These are phyloP conservation scores for Opisthograptis luteolata DNA, from an alignment of 2,888 invertebrate species.

Conservation along the genomic window DNA sequence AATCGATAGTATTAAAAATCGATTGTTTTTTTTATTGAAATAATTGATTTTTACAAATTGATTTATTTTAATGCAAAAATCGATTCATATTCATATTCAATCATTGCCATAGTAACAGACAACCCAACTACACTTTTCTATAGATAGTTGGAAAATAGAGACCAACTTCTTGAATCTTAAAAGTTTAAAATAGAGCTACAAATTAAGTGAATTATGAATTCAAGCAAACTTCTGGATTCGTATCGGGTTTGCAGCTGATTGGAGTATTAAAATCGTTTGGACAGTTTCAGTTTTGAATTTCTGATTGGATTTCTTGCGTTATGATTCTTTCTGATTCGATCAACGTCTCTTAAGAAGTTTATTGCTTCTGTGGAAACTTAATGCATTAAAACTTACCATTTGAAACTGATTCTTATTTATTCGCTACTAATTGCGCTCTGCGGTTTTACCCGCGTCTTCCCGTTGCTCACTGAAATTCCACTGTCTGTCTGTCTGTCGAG, in stretches of 20 bases:
- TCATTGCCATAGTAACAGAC: too few relatives aligned
- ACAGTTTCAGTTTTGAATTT: constrained; percentile 12
- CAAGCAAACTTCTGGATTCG: constrained; percentile 28
- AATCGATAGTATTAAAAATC: too few relatives aligned
- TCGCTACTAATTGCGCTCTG: too few relatives aligned
- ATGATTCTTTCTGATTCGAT: not conserved
- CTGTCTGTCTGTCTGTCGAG: too few relatives aligned
- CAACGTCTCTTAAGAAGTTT: not conserved
- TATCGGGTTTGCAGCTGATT: constrained; percentile 34
- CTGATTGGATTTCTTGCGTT: constrained; percentile 10
- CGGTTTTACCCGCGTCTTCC: too few relatives aligned
- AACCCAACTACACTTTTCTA: not conserved
- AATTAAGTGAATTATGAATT: constrained; percentile 37
- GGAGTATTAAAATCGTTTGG: constrained; percentile 17
- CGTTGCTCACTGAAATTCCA: too few relatives aligned
- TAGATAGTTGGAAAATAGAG: not conserved
- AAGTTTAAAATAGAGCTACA: constrained; percentile 36
- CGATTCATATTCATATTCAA: too few relatives aligned
- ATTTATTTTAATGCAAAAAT: too few relatives aligned
- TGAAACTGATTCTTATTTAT: too few relatives aligned
- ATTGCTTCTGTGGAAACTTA: not conserved
- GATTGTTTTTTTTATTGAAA: too few relatives aligned
- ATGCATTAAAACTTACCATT: too few relatives aligned
- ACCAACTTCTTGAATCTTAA: constrained; percentile 19
- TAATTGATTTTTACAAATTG: too few relatives aligned